Evolutionary conservation across 2,797 vertebrate species (phyloP).

Genomic region (Atherinosoma microstoma): DNA sequence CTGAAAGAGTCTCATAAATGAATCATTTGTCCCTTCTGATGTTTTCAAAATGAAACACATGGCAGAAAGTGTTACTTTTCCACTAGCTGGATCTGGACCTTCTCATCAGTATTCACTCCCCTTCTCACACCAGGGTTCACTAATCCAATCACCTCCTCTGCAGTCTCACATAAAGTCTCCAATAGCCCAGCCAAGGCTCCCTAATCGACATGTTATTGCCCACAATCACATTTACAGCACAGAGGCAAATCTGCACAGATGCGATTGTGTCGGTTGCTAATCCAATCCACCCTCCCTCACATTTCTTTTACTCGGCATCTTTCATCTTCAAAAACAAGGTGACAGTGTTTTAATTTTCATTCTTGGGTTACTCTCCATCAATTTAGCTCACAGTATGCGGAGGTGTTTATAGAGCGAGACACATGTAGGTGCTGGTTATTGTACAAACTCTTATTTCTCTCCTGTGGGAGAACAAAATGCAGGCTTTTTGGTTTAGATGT

Average conservation of each 20-base stretch:
- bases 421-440: constrained; percentile 80
- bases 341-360: constrained; percentile 83
- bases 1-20: background rate
- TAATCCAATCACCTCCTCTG: constrained; percentile 92
- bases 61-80: constrained; percentile 51
- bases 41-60: constrained; percentile 21
- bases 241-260: constrained; percentile 96
- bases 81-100: constrained; percentile 42
- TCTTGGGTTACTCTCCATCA: constrained; percentile 71
- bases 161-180: constrained; percentile 92
- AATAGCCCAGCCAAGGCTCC: constrained; percentile 87
- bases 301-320: constrained; percentile 86
- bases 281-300: constrained; percentile 88
- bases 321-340: constrained; percentile 89
- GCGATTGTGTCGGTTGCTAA: constrained; percentile 90
- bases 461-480: constrained; percentile 71
- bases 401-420: constrained; percentile 77
- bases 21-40: background rate
- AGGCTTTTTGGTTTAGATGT: constrained; percentile 65
- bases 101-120: constrained; percentile 75
- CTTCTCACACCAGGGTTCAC: constrained; percentile 76
- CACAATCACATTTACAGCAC: constrained; percentile 93
- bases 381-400: constrained; percentile 62
- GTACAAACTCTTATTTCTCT: constrained; percentile 74
- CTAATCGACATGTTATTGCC: constrained; percentile 97